These are phyloP conservation scores for Brachylomia viminalis DNA, from an alignment of 2,888 invertebrate species.

Conservation along the genomic window DNA sequence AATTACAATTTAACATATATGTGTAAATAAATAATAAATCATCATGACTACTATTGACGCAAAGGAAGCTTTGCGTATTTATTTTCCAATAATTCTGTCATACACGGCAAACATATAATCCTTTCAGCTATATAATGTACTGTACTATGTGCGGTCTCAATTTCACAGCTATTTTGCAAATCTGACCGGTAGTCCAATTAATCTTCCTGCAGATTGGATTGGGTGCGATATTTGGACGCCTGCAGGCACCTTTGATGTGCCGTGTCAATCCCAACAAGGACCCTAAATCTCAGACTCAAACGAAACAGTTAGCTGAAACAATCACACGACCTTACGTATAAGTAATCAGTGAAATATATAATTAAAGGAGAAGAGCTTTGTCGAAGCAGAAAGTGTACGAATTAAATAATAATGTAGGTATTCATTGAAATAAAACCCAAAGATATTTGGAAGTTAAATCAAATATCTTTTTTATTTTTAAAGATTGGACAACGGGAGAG, in stretches of 20 bases:
- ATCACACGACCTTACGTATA: not conserved
- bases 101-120: constrained; percentile 6
- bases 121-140: constrained; percentile 5
- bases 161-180: constrained; percentile 61
- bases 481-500: not conserved
- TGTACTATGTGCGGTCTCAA: constrained; percentile 44
- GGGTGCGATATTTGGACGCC: constrained; percentile 55
- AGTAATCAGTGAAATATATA: not conserved
- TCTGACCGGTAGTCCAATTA: constrained; percentile 51
- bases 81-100: constrained; percentile 10
- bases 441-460: not conserved
- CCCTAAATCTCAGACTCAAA: constrained; percentile 43
- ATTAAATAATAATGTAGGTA: not conserved
- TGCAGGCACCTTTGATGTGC: constrained; percentile 50
- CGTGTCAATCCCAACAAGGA: constrained; percentile 16
- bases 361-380: not conserved
- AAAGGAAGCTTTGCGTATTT: constrained; percentile 9
- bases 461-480: not conserved
- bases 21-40: constrained; percentile 46
- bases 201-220: constrained; percentile 59
- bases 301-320: constrained; percentile 11
- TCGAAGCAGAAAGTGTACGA: not conserved
- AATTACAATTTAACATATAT: constrained; percentile 34
- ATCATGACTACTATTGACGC: constrained; percentile 1
- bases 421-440: not conserved